These are phyloP conservation scores for Lochmaea capreae DNA, from an alignment of 2,888 invertebrate species.

Conservation along the genomic window DNA sequence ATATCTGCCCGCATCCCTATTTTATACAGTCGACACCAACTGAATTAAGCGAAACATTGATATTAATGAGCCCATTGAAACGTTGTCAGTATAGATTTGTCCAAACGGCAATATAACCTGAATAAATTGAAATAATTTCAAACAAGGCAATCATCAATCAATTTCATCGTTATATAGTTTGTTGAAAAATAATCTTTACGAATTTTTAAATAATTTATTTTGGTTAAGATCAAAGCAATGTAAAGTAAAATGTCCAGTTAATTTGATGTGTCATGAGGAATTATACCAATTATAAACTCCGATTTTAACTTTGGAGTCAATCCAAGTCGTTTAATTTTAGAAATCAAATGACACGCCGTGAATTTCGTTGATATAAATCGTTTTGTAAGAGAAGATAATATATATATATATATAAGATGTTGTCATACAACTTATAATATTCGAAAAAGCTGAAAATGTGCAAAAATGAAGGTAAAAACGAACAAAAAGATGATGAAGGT, in stretches of 20 bases:
- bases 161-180: conserved; percentile 2
- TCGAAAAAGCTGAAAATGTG: too few relatives aligned
- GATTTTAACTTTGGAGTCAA: conserved; percentile 37
- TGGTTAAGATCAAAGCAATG: conserved; percentile 38
- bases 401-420: too few relatives aligned
- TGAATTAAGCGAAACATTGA: conserved; percentile 3
- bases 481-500: too few relatives aligned
- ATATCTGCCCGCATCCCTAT: too few relatives aligned
- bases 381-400: background rate
- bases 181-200: conserved; percentile 21
- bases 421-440: background rate
- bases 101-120: background rate
- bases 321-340: conserved; percentile 35
- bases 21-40: background rate
- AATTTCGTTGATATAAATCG: conserved; percentile 30
- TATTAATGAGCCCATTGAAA: conserved; percentile 7
- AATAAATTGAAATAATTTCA: background rate
- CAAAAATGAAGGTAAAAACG: too few relatives aligned
- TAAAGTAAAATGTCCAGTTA: conserved; percentile 43
- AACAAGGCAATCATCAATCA: conserved; percentile 4
- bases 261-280: conserved; percentile 52
- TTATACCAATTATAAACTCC: conserved; percentile 51
- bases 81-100: conserved; percentile 7
- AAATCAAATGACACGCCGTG: conserved; percentile 32
- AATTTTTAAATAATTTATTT: conserved; percentile 34